These are phyloP conservation scores for Leptura quadrifasciata DNA, from an alignment of 2,888 invertebrate species.

Conservation along the genomic window DNA sequence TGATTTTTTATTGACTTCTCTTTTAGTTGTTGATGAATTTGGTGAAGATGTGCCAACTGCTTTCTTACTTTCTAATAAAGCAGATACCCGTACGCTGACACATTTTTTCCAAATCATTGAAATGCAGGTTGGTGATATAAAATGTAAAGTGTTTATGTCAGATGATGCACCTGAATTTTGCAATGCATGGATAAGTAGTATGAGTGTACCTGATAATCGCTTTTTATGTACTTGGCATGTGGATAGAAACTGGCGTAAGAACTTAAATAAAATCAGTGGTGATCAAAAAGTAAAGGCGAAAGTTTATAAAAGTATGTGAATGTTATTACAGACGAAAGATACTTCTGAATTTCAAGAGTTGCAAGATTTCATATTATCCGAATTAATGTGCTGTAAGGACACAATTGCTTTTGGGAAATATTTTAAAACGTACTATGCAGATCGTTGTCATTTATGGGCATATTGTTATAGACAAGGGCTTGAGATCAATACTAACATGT, in stretches of 20 bases:
- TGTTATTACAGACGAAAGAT: not conserved
- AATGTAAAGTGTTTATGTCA: not conserved
- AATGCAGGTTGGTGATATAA: not conserved
- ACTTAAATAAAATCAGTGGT: not conserved
- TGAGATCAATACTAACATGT: too few relatives aligned
- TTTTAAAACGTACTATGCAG: not conserved
- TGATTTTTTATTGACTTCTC: conserved; percentile 44
- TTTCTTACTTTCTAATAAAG: conserved; percentile 53
- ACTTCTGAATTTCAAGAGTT: not conserved
- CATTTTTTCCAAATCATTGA: not conserved
- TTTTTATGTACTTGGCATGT: not conserved
- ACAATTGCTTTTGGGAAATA: not conserved
- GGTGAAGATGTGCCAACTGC: conserved; percentile 49
- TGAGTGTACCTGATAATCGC: not conserved
- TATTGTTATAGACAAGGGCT: not conserved
- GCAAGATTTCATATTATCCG: not conserved
- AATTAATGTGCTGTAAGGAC: not conserved
- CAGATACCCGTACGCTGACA: not conserved
- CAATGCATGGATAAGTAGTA: not conserved
- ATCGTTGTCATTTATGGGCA: not conserved
- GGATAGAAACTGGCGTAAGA: conserved; percentile 1
- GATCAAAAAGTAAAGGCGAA: not conserved
- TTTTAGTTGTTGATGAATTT: conserved; percentile 57
- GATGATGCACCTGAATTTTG: not conserved
- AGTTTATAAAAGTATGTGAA: not conserved